Evolutionary conservation across 2,888 invertebrate genomes (phyloP), one percentile per base, ranked within the genome.

Genomic region (Parasteatoda lunata): DNA sequence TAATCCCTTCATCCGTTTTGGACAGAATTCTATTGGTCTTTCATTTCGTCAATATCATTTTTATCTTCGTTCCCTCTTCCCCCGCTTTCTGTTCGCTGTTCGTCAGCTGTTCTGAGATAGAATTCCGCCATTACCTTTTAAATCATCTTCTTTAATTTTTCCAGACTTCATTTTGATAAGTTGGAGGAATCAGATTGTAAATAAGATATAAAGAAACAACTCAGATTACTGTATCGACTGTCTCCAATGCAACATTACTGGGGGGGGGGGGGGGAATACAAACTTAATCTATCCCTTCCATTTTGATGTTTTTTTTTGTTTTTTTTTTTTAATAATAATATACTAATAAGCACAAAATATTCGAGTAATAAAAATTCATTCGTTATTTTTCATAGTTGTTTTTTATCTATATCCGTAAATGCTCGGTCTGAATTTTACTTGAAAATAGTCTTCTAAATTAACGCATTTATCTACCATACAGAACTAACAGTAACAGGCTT

Each of bases 41-140:
- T 87, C 86, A 73, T 73, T 30, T 66, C 72, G 8, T 64, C 77
- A 82, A 82, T 78, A 82, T 87, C 86, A 68, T 71, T 77, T 69
- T 66, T 76, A 66, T 70, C 47, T 64, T 64, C 69, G 48, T 59
- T 64, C 77, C 47, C 30, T 59, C 30, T 48, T 68, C 52, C 54
- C 66, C 73, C 52, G 49, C 73, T 52, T 75, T 8, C 47, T 76
- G 52, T 70, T 49, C 49, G 45, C 66, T 52, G 30, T 68, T 72
- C 73, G 84, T 85, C 85, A 86, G 85, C 85, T 86, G 85, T 71
- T 86, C 85, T 70, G 70, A 65, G 78, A 81, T 86, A 70, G 80
- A 71, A 71, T 86, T 86, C 79, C 85, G 70, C 30, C 85, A 85
- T 85, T 85, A 85, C 84, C 79, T 85, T 85, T 77, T 80, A 86